Percentiles rank a stretch among this genome's conserved stretches.
phyloP scores from a whole-genome alignment of 1,140 invertebrate species.

The Araneus ventricosus region DNA sequence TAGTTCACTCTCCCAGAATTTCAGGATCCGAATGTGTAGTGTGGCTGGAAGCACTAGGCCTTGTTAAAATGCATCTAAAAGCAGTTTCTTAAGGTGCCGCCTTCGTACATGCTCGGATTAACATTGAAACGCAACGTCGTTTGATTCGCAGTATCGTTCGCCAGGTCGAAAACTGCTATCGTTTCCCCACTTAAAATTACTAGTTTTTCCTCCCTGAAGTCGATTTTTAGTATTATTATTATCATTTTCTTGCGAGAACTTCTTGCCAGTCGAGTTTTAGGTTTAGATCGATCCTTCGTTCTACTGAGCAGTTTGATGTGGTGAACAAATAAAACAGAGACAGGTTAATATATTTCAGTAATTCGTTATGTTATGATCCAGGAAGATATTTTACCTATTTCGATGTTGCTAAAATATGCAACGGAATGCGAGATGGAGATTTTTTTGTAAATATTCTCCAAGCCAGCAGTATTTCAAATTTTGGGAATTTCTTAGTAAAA shows the following conservation, averaged over 20 bases:
- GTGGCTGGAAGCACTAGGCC: not conserved
- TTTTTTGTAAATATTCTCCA: fast-evolving
- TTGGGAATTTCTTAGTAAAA: too few relatives aligned
- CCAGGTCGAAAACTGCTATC: not conserved
- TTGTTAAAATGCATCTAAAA: not conserved
- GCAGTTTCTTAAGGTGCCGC: not conserved
- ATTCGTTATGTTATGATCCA: not conserved
- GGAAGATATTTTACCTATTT: too few relatives aligned
- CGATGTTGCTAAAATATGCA: too few relatives aligned
- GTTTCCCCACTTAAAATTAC: not conserved
- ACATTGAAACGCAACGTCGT: not conserved
- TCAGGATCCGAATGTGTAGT: not conserved
- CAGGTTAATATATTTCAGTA: too few relatives aligned
- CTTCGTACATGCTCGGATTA: not conserved
- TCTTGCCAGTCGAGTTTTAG: not conserved
- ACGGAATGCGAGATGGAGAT: too few relatives aligned
- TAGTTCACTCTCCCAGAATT: not conserved
- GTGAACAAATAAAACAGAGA: not conserved
- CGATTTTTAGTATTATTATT: not conserved
- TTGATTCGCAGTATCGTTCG: not conserved
- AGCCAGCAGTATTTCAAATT: too few relatives aligned
- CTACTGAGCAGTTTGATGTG: not conserved
- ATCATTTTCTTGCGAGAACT: not conserved
- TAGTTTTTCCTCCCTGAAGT: not conserved
- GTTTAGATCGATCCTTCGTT: not conserved